Percentiles rank a stretch among this genome's conserved stretches.
phyloP scores from a whole-genome alignment of 2,113 vertebrate species.

The Dipodomys merriami region DNA sequence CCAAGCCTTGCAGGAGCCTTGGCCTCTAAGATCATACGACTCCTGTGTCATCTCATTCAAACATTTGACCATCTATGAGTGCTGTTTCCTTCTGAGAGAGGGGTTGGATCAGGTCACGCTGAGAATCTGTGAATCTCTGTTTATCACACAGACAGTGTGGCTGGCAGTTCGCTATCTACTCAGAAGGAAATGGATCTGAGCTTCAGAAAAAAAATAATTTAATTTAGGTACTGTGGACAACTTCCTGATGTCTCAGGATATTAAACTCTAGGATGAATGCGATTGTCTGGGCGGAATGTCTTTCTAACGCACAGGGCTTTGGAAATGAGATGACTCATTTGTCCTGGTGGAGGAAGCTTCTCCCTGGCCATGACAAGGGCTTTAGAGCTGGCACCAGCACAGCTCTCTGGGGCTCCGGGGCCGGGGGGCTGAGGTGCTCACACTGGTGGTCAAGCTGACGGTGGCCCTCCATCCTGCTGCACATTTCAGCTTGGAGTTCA shows the following conservation, averaged over 20 bases:
- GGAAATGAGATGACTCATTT: slow-evolving; percentile 53
- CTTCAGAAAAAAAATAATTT: slow-evolving; percentile 63
- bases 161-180: slow-evolving; percentile 25
- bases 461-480: neutral
- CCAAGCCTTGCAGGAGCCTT: fast-evolving
- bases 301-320: slow-evolving; percentile 28
- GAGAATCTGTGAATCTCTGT: neutral
- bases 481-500: neutral
- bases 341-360: slow-evolving; percentile 1
- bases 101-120: slow-evolving; percentile 27
- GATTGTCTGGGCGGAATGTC: neutral
- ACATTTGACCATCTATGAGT: neutral
- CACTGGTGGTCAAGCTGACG: fast-evolving
- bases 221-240: slow-evolving; percentile 62
- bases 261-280: slow-evolving; percentile 64
- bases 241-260: slow-evolving; percentile 67
- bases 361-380: neutral
- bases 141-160: slow-evolving; percentile 9
- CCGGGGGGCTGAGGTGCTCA: neutral
- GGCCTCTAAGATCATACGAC: neutral
- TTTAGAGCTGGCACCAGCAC: fast-evolving
- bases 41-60: neutral
- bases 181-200: slow-evolving; percentile 56
- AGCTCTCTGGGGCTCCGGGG: no score
- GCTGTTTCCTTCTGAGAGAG: neutral